Conservation (phyloP, 2,888 invertebrate species). For the Clivina fossor region DNA sequence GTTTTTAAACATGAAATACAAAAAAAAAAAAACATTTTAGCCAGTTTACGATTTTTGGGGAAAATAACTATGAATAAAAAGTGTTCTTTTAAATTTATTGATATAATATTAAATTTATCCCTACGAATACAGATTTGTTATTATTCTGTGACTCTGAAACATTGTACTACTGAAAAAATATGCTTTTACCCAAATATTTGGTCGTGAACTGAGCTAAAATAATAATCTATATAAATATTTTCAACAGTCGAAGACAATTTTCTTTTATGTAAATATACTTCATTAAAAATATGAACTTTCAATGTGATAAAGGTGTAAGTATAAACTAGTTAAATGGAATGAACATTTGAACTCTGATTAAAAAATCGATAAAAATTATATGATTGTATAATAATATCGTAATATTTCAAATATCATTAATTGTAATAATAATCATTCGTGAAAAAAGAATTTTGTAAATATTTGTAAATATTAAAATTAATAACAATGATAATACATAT, state of each 20-base stretch:
- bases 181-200: too few species aligned
- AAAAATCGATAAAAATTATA: neutral
- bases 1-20: too few species aligned
- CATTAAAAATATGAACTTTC: slow-evolving; percentile 20
- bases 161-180: too few species aligned
- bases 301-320: slow-evolving; percentile 31
- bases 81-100: too few species aligned
- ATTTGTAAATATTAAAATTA: slow-evolving; percentile 11
- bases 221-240: too few species aligned
- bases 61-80: too few species aligned
- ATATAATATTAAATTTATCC: too few species aligned
- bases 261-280: slow-evolving; percentile 25
- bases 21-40: too few species aligned
- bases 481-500: neutral
- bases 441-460: slow-evolving; percentile 3
- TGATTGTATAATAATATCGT: slow-evolving; percentile 7
- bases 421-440: neutral
- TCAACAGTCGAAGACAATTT: neutral
- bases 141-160: too few species aligned
- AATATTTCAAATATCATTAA: slow-evolving; percentile 16
- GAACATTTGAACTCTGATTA: neutral
- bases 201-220: too few species aligned
- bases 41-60: too few species aligned
- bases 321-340: slow-evolving; percentile 26
- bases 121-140: too few species aligned